phyloP scores from a whole-genome alignment of 2,888 invertebrate genomes.

The Melanargia galathea region DNA sequence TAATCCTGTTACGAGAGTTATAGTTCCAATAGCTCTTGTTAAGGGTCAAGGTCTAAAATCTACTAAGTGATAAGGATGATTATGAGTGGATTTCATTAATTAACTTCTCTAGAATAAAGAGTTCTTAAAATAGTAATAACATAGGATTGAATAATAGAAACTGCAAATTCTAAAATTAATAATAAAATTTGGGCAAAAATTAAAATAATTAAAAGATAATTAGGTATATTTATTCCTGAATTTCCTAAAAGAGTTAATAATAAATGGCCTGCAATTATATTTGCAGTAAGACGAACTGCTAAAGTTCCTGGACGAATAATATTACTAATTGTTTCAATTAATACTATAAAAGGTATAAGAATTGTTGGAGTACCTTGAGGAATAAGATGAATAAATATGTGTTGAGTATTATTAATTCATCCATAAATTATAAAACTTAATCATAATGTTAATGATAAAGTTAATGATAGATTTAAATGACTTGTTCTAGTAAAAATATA shows the following conservation, averaged over 20 bases:
- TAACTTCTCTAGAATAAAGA: slow-evolving; percentile 86
- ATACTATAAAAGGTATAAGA: slow-evolving; percentile 87
- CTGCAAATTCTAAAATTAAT: slow-evolving; percentile 82
- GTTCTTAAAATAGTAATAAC: slow-evolving; percentile 85
- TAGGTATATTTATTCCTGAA: slow-evolving; percentile 52
- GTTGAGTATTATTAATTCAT: slow-evolving; percentile 83
- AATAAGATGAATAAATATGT: slow-evolving; percentile 86
- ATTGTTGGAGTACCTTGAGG: slow-evolving; percentile 83
- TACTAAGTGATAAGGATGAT: slow-evolving; percentile 85
- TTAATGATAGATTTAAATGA: slow-evolving; percentile 83
- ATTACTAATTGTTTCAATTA: slow-evolving; percentile 89
- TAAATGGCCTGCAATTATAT: slow-evolving; percentile 89
- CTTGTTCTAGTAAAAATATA: slow-evolving; percentile 87
- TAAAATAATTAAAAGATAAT: slow-evolving; percentile 59
- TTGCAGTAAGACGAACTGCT: slow-evolving; percentile 87
- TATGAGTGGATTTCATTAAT: slow-evolving; percentile 80
- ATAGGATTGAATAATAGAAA: slow-evolving; percentile 86
- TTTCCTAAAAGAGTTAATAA: slow-evolving; percentile 83
- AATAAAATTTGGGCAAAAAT: slow-evolving; percentile 75
- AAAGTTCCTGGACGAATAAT: slow-evolving; percentile 86
- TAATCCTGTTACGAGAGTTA: slow-evolving; percentile 81
- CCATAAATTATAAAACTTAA: slow-evolving; percentile 85
- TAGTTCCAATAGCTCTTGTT: slow-evolving; percentile 81
- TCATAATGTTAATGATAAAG: slow-evolving; percentile 84
- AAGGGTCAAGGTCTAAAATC: slow-evolving; percentile 85